Percentiles rank a stretch among this genome's conserved stretches.
Evolutionary conservation across 2,797 vertebrate species (phyloP).

Genomic region (Acrossocheilus fasciatus): DNA sequence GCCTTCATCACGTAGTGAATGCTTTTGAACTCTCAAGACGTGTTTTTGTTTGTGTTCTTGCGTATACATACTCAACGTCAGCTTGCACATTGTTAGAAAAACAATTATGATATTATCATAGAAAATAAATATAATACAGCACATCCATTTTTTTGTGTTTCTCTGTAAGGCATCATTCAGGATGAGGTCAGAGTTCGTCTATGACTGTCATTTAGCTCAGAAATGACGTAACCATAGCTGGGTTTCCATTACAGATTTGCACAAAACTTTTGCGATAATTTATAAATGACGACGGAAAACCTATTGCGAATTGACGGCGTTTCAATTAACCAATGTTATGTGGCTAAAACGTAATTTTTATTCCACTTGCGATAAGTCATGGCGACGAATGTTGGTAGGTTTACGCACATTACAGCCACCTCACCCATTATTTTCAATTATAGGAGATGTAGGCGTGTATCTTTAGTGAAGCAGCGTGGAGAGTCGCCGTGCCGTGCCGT

Average conservation of each 20-base stretch:
- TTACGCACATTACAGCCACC: background rate
- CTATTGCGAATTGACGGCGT: no score
- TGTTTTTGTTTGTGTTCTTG: no score
- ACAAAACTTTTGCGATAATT: no score
- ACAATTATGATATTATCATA: background rate
- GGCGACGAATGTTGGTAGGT: background rate
- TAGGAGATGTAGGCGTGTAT: background rate
- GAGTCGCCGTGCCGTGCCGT: background rate
- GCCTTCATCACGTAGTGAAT: no score
- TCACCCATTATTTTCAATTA: background rate
- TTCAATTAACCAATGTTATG: no score
- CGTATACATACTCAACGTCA: no score
- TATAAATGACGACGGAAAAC: no score
- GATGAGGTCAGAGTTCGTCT: background rate
- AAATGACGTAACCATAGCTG: background rate
- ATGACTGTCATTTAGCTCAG: background rate
- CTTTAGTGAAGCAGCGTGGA: background rate
- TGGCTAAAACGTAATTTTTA: no score
- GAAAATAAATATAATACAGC: no score
- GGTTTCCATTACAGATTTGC: no score
- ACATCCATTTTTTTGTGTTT: background rate
- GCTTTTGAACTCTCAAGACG: no score
- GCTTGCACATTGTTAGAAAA: background rate
- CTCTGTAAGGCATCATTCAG: background rate
- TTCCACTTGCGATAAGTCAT: no score